Evolutionary conservation across 2,113 vertebrate species (phyloP).

Genomic region (Oreotrochilus melanogaster): DNA sequence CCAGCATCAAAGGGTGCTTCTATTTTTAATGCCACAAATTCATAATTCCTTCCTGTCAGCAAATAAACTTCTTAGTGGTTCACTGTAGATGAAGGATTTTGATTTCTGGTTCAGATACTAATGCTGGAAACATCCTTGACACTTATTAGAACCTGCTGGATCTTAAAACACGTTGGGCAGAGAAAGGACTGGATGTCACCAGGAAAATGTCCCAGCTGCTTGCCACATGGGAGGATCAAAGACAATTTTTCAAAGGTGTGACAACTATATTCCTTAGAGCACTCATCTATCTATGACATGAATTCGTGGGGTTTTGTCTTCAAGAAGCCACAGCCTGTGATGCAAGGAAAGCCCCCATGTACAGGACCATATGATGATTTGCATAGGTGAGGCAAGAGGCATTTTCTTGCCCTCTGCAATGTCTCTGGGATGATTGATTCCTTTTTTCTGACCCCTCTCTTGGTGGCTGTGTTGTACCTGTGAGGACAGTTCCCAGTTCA

Average conservation of each 20-base stretch:
- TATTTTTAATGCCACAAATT: background rate
- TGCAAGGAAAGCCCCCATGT: fast-evolving
- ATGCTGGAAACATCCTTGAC: slow-evolving; percentile 14
- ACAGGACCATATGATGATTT: background rate
- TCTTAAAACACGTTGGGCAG: background rate
- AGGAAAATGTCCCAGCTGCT: slow-evolving; percentile 28
- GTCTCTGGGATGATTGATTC: background rate
- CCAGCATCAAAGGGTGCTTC: background rate
- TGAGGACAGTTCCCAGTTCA: background rate
- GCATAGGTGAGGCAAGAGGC: background rate
- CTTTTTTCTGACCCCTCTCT: background rate
- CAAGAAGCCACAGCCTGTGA: background rate
- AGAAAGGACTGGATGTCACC: background rate
- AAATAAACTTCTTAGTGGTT: slow-evolving; percentile 14
- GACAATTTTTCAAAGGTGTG: background rate
- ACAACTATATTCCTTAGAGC: background rate
- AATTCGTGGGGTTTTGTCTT: background rate
- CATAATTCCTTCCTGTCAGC: background rate
- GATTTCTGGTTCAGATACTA: slow-evolving; percentile 5
- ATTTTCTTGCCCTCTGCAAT: background rate
- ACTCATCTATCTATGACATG: background rate
- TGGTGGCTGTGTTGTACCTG: background rate
- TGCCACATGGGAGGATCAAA: slow-evolving; percentile 18
- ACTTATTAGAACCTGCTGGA: slow-evolving; percentile 35
- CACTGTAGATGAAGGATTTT: background rate